These are phyloP conservation scores for Miichthys miiuy DNA, from an alignment of 2,797 vertebrate species.

Conservation along the genomic window DNA sequence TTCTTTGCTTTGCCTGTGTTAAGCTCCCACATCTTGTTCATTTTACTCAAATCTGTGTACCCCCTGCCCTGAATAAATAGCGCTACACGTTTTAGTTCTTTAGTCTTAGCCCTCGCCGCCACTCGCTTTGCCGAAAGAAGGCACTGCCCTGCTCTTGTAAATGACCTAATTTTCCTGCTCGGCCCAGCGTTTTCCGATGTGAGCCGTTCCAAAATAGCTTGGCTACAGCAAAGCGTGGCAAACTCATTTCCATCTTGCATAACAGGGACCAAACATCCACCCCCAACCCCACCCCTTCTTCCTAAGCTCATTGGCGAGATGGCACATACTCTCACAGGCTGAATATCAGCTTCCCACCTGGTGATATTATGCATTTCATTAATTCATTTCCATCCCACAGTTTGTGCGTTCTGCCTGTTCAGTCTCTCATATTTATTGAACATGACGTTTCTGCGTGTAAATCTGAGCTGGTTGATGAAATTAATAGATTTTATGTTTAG, in stretches of 20 bases:
- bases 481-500: neutral
- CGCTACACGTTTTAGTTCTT: constrained; percentile 65
- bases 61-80: constrained; percentile 70
- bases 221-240: constrained; percentile 82
- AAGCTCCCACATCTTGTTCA: constrained; percentile 61
- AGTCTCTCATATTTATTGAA: constrained; percentile 15
- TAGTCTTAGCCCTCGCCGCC: constrained; percentile 54
- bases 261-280: constrained; percentile 78
- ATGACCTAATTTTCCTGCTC: constrained; percentile 86
- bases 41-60: constrained; percentile 63
- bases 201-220: constrained; percentile 85
- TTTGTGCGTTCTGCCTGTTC: constrained; percentile 28
- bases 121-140: constrained; percentile 56
- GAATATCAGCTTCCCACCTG: constrained; percentile 65
- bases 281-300: constrained; percentile 12
- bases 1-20: constrained; percentile 48
- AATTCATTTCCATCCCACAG: constrained; percentile 49
- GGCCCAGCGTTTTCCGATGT: constrained; percentile 81
- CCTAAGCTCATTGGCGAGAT: constrained; percentile 63
- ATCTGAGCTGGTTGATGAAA: neutral
- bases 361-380: constrained; percentile 60
- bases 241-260: constrained; percentile 87
- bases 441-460: neutral
- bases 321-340: constrained; percentile 67
- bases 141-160: constrained; percentile 79